A percentile compares a stretch with the other conserved stretches of the same genome.
phyloP scores from a whole-genome alignment of 2,797 vertebrate genomes.

The Parauchenoglanis ngamensis region DNA sequence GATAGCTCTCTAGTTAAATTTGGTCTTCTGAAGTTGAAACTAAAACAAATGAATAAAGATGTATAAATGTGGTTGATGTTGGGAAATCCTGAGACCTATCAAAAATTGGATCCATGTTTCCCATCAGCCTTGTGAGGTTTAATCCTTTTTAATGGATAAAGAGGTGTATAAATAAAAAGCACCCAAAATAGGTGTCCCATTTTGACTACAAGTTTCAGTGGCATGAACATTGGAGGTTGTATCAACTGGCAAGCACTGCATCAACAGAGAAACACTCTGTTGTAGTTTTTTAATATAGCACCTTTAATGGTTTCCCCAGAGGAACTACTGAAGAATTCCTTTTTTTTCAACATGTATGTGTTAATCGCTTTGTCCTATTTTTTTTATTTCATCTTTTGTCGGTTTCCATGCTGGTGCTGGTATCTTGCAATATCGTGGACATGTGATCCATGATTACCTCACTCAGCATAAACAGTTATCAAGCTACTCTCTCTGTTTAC shows the following conservation, averaged over 20 bases:
- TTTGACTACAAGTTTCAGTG: neutral
- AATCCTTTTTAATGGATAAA: neutral
- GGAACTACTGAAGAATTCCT: neutral
- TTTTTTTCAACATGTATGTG: neutral
- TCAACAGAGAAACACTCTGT: neutral
- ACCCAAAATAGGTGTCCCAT: neutral
- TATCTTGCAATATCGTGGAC: slow-evolving; percentile 12
- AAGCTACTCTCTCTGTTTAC: slow-evolving; percentile 47
- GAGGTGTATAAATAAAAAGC: neutral
- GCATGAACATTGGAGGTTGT: neutral
- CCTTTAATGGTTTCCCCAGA: neutral
- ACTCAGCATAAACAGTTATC: slow-evolving; percentile 1
- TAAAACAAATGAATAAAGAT: neutral
- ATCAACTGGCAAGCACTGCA: neutral
- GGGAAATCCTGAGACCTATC: neutral
- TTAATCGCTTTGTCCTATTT: neutral
- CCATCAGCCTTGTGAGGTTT: neutral
- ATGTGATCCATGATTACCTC: neutral
- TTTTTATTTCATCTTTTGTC: neutral
- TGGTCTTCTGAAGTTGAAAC: neutral
- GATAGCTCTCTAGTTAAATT: neutral
- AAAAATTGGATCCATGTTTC: neutral
- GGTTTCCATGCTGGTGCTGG: slow-evolving; percentile 46
- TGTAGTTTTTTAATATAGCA: neutral
- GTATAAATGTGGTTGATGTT: neutral